These are phyloP conservation scores for Pollachius pollachius DNA, from an alignment of 2,113 vertebrate genomes.

Conservation along the genomic window DNA sequence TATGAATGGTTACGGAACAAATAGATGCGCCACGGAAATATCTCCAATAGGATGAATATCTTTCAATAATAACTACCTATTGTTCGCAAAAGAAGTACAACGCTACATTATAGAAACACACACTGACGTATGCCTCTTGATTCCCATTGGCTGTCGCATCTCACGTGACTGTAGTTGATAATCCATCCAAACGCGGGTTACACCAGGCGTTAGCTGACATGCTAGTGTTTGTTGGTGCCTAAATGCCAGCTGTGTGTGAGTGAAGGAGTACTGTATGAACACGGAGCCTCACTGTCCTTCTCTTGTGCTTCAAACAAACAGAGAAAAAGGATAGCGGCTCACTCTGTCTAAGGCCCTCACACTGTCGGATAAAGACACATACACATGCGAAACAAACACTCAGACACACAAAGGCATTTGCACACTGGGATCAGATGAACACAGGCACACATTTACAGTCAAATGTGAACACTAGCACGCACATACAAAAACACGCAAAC, in stretches of 20 bases:
- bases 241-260: neutral
- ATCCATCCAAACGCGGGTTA: no score
- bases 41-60: no score
- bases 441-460: neutral
- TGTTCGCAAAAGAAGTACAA: no score
- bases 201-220: no score
- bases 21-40: no score
- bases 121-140: no score
- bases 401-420: neutral
- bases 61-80: no score
- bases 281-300: slow-evolving; percentile 6
- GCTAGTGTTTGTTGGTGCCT: neutral
- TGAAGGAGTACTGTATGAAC: slow-evolving; percentile 21
- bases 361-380: neutral
- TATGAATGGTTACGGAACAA: no score
- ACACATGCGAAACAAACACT: neutral
- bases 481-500: slow-evolving; percentile 9
- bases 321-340: slow-evolving; percentile 22
- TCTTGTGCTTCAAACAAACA: neutral
- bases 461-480: neutral
- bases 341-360: slow-evolving; percentile 17
- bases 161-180: no score
- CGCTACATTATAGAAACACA: no score
- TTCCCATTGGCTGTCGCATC: no score
- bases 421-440: neutral